Percentiles rank a stretch among this genome's conserved stretches.
Conservation (phyloP, 37 sponge, comb jelly and placozoan species). For the Agelas oroides region DNA sequence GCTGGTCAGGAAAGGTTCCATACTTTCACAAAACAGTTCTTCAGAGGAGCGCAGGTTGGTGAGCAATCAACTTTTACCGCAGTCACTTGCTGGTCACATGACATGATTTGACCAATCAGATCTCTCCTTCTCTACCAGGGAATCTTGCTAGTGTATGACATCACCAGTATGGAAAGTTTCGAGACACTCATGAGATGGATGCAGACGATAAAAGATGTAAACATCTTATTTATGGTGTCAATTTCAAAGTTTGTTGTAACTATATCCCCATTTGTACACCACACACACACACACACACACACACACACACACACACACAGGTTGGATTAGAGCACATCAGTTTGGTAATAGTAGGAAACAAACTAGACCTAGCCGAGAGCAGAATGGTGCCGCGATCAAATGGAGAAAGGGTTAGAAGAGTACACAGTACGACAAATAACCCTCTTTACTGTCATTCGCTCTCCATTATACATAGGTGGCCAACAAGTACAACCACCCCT, state of each 20-base stretch:
- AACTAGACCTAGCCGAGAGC: constrained; percentile 39
- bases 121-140: constrained; percentile 48
- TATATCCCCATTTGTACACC: too few species aligned
- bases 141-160: constrained; percentile 70
- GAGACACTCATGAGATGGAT: constrained; percentile 51
- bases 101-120: neutral
- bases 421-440: neutral
- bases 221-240: neutral
- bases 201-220: constrained; percentile 51
- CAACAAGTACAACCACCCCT: constrained; percentile 10
- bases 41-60: constrained; percentile 83
- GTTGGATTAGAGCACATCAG: constrained; percentile 33
- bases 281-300: too few species aligned
- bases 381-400: constrained; percentile 32
- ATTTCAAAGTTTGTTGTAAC: too few species aligned
- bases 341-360: constrained; percentile 71
- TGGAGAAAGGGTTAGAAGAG: constrained; percentile 39
- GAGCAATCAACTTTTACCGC: neutral
- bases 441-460: too few species aligned
- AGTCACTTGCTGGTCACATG: neutral
- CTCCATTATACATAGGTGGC: constrained; percentile 24
- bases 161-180: constrained; percentile 52
- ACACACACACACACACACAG: constrained; percentile 1
- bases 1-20: constrained; percentile 83
- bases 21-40: constrained; percentile 83